A percentile compares a stretch with the other conserved stretches of the same genome.
These are phyloP conservation scores for Neopipo cinnamomea DNA, from an alignment of 2,113 vertebrate species.

Conservation along the genomic window DNA sequence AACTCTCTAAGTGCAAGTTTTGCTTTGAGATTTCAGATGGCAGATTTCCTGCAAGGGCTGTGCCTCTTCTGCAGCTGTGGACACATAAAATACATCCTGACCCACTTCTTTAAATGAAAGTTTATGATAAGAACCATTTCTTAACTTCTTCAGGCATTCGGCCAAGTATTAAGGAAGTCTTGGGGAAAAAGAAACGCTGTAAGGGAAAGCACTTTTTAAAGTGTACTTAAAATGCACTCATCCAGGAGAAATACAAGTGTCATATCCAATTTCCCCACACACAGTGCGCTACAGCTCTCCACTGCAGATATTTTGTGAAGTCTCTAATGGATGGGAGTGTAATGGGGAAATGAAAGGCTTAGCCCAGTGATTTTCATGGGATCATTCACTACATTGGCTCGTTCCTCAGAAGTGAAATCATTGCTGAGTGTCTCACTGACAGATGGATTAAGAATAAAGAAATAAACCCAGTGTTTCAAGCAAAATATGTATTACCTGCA, in stretches of 20 bases:
- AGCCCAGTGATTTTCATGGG: slow-evolving; percentile 33
- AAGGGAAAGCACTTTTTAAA: slow-evolving; percentile 23
- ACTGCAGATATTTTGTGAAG: not conserved
- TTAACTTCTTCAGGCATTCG: slow-evolving; percentile 22
- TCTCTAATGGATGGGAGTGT: slow-evolving; percentile 23
- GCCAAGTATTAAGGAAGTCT: slow-evolving; percentile 27
- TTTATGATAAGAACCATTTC: slow-evolving; percentile 4
- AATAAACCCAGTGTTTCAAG: slow-evolving; percentile 35
- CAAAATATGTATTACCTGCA: not conserved
- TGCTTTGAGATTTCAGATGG: not conserved
- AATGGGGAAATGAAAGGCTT: slow-evolving; percentile 49
- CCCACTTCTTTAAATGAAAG: not conserved
- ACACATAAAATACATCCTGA: not conserved
- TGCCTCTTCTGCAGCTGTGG: not conserved
- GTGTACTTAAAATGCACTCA: slow-evolving; percentile 35
- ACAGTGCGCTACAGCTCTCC: not conserved
- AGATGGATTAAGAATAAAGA: slow-evolving; percentile 9
- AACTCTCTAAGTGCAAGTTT: not conserved
- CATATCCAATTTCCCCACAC: slow-evolving; percentile 22
- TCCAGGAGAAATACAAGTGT: slow-evolving; percentile 52
- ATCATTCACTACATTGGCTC: slow-evolving; percentile 1
- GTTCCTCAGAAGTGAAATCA: not conserved
- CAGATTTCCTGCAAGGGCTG: not conserved
- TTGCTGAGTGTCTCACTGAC: slow-evolving; percentile 1
- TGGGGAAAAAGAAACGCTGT: not conserved